A percentile compares a stretch with the other conserved stretches of the same genome.
phyloP scores from a whole-genome alignment of 1,140 invertebrate genomes.

The Drusus annulatus region DNA sequence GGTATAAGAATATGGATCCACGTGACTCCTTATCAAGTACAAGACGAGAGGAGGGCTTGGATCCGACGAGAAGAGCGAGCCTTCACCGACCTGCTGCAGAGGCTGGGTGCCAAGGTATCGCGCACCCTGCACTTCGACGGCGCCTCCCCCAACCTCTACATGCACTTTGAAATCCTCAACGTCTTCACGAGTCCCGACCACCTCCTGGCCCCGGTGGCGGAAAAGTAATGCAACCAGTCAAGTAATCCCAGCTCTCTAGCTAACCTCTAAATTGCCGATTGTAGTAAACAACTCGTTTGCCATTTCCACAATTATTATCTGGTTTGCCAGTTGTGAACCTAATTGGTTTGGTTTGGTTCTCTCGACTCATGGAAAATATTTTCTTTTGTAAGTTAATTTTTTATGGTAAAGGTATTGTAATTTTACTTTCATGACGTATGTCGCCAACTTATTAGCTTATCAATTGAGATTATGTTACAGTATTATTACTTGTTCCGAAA shows the following conservation, averaged over 20 bases:
- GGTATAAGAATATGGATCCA: slow-evolving; percentile 81
- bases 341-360: too few relatives aligned
- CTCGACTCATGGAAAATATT: not conserved
- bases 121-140: slow-evolving; percentile 79
- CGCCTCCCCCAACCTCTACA: slow-evolving; percentile 74
- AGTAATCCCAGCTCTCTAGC: not conserved
- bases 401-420: not conserved
- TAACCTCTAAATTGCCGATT: slow-evolving; percentile 6
- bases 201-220: slow-evolving; percentile 41
- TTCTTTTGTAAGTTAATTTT: slow-evolving; percentile 13
- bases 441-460: slow-evolving; percentile 5
- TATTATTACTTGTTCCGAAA: not conserved
- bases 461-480: slow-evolving; percentile 19
- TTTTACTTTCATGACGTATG: not conserved
- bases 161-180: slow-evolving; percentile 81
- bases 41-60: slow-evolving; percentile 83
- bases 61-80: slow-evolving; percentile 85
- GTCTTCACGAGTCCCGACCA: slow-evolving; percentile 70
- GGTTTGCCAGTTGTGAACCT: not conserved
- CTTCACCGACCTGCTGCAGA: slow-evolving; percentile 79
- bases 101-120: slow-evolving; percentile 75
- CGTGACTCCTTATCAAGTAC: slow-evolving; percentile 88
- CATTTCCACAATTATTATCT: not conserved
- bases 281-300: not conserved
- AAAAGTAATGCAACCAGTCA: slow-evolving; percentile 21